A percentile compares a stretch with the other conserved stretches of the same genome.
Conservation (phyloP, 2,113 vertebrate species). For the Formicarius rufipectus region DNA sequence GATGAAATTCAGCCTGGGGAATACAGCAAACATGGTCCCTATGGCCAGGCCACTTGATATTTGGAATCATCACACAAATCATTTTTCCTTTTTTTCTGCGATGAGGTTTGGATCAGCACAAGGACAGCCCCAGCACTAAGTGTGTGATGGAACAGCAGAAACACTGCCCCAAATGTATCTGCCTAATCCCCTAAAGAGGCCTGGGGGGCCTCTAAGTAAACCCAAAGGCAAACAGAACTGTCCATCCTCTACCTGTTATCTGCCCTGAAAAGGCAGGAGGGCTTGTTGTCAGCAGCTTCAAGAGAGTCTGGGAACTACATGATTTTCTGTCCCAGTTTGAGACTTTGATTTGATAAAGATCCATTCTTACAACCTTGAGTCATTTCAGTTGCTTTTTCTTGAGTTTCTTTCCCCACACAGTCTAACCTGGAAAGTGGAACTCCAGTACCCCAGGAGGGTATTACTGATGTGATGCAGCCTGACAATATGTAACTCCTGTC, state of each 20-base stretch:
- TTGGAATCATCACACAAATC: not conserved
- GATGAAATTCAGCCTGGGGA: not conserved
- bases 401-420: not conserved
- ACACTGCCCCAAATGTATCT: not conserved
- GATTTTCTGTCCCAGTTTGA: not conserved
- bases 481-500: slow-evolving; percentile 23
- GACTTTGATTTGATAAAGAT: not conserved
- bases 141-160: not conserved
- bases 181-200: not conserved
- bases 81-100: not conserved
- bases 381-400: not conserved
- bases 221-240: not conserved
- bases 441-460: slow-evolving; percentile 37
- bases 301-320: not conserved
- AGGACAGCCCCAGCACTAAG: not conserved
- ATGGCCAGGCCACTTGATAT: not conserved
- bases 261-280: not conserved
- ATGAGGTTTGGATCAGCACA: not conserved
- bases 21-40: accelerated
- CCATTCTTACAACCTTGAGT: not conserved
- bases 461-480: slow-evolving; percentile 31
- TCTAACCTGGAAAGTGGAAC: slow-evolving; percentile 38
- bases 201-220: accelerated
- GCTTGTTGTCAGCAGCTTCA: not conserved
- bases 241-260: not conserved